phyloP scores from a whole-genome alignment of 2,888 invertebrate genomes.

The Lasioglossum morio region DNA sequence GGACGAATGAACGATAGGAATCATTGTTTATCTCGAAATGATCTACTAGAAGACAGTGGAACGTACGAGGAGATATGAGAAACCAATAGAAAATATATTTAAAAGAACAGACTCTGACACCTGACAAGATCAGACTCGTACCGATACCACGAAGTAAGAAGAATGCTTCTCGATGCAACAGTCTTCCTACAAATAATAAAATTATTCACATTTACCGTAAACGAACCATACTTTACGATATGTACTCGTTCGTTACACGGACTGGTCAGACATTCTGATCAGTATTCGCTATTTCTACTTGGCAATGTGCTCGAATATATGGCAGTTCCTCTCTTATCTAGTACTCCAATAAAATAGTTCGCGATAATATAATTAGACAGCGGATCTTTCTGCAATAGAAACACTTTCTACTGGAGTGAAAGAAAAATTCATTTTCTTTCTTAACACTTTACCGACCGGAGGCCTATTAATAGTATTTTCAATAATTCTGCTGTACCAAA shows the following conservation, averaged over 20 bases:
- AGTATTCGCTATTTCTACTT: not conserved
- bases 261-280: not conserved
- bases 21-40: not conserved
- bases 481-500: too few species aligned
- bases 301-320: not conserved
- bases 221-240: not conserved
- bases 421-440: too few species aligned
- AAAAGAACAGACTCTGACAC: not conserved
- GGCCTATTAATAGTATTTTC: too few species aligned
- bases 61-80: not conserved
- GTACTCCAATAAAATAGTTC: not conserved
- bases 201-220: not conserved
- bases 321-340: not conserved
- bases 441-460: too few species aligned
- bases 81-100: not conserved
- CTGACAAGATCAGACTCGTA: slow-evolving; percentile 1
- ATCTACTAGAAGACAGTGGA: not conserved
- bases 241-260: not conserved
- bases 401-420: too few species aligned
- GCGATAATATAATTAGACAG: too few species aligned
- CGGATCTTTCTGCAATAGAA: too few species aligned
- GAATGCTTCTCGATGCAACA: not conserved
- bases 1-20: not conserved
- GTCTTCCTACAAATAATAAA: not conserved
- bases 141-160: not conserved